A percentile compares a stretch with the other conserved stretches of the same genome.
Conservation (phyloP, 2,888 invertebrate species). For the Trichogramma evanescens region DNA sequence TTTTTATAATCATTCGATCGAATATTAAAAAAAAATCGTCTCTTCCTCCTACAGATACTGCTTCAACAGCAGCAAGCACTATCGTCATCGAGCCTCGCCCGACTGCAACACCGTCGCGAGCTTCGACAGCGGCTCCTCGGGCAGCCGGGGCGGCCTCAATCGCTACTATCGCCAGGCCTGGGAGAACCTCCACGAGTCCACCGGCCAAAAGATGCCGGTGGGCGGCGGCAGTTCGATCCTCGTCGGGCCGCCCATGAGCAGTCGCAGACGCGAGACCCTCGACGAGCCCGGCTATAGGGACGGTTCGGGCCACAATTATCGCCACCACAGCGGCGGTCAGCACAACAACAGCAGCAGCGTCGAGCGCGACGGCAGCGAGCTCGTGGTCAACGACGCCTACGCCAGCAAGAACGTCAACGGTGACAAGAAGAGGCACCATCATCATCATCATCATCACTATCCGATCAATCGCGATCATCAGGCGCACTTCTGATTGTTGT, state of each 20-base stretch:
- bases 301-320: conserved; percentile 24
- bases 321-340: not conserved
- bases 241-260: conserved; percentile 35
- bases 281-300: conserved; percentile 56
- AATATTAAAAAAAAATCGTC: not conserved
- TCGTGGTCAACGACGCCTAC: conserved; percentile 62
- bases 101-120: conserved; percentile 89
- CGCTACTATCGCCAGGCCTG: conserved; percentile 87
- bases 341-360: conserved; percentile 32
- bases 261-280: conserved; percentile 61
- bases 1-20: no score
- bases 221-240: conserved; percentile 51
- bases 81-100: conserved; percentile 80
- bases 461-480: conserved; percentile 1
- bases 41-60: conserved; percentile 55
- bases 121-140: conserved; percentile 80
- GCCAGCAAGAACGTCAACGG: conserved; percentile 52
- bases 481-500: no score
- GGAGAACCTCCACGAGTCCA: conserved; percentile 82
- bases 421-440: conserved; percentile 69
- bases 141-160: conserved; percentile 74
- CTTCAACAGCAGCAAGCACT: conserved; percentile 68
- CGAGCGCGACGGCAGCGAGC: conserved; percentile 63
- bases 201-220: conserved; percentile 49
- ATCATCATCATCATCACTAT: conserved; percentile 55